Evolutionary conservation across 1,140 invertebrate species (phyloP), one percentile per base, ranked within the genome.

Genomic region (Probaryconus sp.): DNA sequence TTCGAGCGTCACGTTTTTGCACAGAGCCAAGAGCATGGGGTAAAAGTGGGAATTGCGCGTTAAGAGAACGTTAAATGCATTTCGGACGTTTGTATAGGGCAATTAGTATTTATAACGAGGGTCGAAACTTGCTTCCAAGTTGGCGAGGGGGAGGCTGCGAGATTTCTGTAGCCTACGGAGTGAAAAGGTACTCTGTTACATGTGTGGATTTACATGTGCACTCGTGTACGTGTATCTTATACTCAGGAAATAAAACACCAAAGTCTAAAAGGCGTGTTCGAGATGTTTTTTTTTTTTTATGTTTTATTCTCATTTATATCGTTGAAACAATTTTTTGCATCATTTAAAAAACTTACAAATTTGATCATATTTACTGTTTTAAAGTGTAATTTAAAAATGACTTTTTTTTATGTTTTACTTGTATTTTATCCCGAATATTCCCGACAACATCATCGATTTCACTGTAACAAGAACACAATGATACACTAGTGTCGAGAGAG

Each of bases 81-180:
- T 83, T 79, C 55, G 63, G 75, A 63, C 76, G 81, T 79, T 81
- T 81, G 79, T 83, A 82, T 79, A 69, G 78, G 76, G 81, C 78
- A 83, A 81, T 85, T 85, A 83, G 79, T 83, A 83, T 83, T 83
- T 84, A 82, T 81, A 83, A 85, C 75, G 77, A 79, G 77, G 75
- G 77, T 70, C 68, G 55, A 51, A 72, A 48, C 55, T 67, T 37
- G 69, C 43, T 73, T 38, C 60, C 20, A 53, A 71, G 37, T 55
- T 47, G 45, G 53, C 42, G 48, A 55, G 70, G 50, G 61, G 60
- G 53, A 60, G 58, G 35, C 38, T 17, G 28, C 14, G 51, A 35
- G 13, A 4, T 24, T 24, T 24, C 14, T n/a, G n/a, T 45, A 51
- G 43, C 47, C 38, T 47, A 47, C 47, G 31, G 43, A 43, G 18